Percentiles rank a stretch among this genome's conserved stretches.
Evolutionary conservation across 2,797 vertebrate species (phyloP).

Genomic region (Microcaecilia unicolor): DNA sequence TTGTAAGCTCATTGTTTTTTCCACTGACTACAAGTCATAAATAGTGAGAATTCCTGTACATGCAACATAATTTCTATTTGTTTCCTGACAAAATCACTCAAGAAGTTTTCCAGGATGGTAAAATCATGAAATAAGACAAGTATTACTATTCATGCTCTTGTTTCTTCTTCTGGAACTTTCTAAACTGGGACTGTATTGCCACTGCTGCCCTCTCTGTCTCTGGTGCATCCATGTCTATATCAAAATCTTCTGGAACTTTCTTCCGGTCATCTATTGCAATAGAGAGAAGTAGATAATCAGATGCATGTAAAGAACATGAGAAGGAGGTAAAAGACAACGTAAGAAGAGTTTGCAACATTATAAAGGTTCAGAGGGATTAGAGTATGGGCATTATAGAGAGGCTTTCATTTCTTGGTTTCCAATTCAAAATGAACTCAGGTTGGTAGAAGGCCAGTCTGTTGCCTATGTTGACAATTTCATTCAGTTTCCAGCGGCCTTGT

Average conservation of each 20-base stretch:
- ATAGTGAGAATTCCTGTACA: constrained; percentile 47
- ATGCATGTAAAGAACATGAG: too few species aligned
- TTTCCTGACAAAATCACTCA: constrained; percentile 40
- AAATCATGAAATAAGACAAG: constrained; percentile 27
- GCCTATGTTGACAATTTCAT: too few species aligned
- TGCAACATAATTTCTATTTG: constrained; percentile 44
- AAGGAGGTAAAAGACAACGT: too few species aligned
- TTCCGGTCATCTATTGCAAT: constrained; percentile 74
- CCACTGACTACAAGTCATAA: constrained; percentile 31
- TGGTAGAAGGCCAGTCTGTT: too few species aligned
- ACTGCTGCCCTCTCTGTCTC: constrained; percentile 93
- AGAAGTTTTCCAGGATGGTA: constrained; percentile 19
- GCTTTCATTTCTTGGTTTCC: too few species aligned
- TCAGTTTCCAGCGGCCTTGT: too few species aligned
- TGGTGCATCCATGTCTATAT: constrained; percentile 92
- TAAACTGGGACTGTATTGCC: constrained; percentile 96
- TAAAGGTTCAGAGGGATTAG: too few species aligned
- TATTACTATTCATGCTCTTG: constrained; percentile 78
- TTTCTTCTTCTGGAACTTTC: constrained; percentile 99
- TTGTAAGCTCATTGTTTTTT: constrained; percentile 19
- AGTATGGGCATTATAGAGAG: too few species aligned
- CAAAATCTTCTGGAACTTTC: constrained; percentile 83
- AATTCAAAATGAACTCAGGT: too few species aligned
- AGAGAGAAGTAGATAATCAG: constrained; percentile 8
- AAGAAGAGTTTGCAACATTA: too few species aligned